Conservation (phyloP, 2,888 invertebrate genomes). For the Ornithoptera priamus region DNA sequence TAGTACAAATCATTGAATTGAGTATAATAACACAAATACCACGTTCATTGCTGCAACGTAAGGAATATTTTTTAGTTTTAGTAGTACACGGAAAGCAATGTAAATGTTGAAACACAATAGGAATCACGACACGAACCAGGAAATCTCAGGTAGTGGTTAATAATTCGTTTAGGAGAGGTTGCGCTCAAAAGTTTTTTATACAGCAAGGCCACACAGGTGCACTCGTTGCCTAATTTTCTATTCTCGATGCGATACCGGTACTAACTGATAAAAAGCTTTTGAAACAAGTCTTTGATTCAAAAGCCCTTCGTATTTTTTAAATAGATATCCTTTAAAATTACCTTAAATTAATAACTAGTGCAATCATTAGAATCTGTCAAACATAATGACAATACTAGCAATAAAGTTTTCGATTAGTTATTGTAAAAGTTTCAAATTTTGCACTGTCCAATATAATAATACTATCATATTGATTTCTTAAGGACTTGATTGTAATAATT, state of each 20-base stretch:
- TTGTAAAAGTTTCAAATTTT: too few relatives aligned
- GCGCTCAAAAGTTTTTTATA: constrained; percentile 72
- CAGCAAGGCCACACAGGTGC: constrained; percentile 76
- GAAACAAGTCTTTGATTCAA: constrained; percentile 56
- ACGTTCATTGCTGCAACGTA: constrained; percentile 40
- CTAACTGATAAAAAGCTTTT: constrained; percentile 30
- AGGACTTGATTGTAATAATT: too few relatives aligned
- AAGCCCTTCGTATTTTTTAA: constrained; percentile 54
- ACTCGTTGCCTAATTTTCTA: constrained; percentile 71
- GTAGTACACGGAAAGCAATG: constrained; percentile 42
- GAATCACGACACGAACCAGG: constrained; percentile 41
- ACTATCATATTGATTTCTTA: too few relatives aligned
- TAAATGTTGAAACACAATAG: constrained; percentile 31
- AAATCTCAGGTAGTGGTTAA: constrained; percentile 75
- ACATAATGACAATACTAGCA: too few relatives aligned
- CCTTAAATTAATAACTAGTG: too few relatives aligned
- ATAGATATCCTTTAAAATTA: too few relatives aligned
- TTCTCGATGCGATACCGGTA: constrained; percentile 62
- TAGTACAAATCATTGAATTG: constrained; percentile 63
- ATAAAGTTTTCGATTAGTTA: too few relatives aligned
- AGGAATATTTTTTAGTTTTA: background rate
- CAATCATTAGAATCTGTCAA: too few relatives aligned
- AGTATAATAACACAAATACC: constrained; percentile 31
- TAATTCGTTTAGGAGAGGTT: constrained; percentile 78
- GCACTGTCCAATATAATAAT: too few relatives aligned